Conservation (phyloP, 2,797 vertebrate genomes). For the Premnoplex brunnescens region DNA sequence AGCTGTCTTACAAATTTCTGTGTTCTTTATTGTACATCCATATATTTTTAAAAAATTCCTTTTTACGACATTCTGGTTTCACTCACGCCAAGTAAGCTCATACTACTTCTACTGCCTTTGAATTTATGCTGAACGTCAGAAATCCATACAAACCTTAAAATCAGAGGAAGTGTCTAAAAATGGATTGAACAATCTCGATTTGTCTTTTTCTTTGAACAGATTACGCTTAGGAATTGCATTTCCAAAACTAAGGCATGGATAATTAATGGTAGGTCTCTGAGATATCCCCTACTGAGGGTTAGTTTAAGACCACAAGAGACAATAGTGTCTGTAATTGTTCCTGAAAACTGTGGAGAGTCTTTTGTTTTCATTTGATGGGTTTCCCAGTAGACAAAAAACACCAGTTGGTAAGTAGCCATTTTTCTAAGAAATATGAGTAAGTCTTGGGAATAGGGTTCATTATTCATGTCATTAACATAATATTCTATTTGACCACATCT, state of each 20-base stretch:
- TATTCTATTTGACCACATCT: slow-evolving; percentile 56
- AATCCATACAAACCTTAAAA: not conserved
- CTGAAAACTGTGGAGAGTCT: slow-evolving; percentile 49
- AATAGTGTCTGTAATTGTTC: slow-evolving; percentile 43
- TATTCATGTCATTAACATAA: slow-evolving; percentile 57
- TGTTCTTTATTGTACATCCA: not conserved
- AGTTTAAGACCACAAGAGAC: slow-evolving; percentile 34
- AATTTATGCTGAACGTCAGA: not conserved
- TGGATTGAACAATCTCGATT: not conserved
- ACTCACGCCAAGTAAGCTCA: not conserved
- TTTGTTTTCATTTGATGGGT: slow-evolving; percentile 55
- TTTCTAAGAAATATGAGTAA: slow-evolving; percentile 55
- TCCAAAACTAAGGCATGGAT: slow-evolving; percentile 21
- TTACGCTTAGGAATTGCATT: not conserved
- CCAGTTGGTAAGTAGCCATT: slow-evolving; percentile 40
- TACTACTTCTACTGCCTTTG: not conserved
- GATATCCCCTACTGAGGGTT: slow-evolving; percentile 24
- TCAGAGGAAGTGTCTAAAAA: not conserved
- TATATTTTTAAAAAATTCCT: not conserved
- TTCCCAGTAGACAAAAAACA: slow-evolving; percentile 32
- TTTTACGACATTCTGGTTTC: not conserved
- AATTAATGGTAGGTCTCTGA: slow-evolving; percentile 37
- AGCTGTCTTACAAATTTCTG: not conserved
- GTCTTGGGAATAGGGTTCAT: slow-evolving; percentile 53
- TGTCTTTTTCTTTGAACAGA: not conserved